phyloP scores from a whole-genome alignment of 1,140 invertebrate species.

The Amyelois transitella region DNA sequence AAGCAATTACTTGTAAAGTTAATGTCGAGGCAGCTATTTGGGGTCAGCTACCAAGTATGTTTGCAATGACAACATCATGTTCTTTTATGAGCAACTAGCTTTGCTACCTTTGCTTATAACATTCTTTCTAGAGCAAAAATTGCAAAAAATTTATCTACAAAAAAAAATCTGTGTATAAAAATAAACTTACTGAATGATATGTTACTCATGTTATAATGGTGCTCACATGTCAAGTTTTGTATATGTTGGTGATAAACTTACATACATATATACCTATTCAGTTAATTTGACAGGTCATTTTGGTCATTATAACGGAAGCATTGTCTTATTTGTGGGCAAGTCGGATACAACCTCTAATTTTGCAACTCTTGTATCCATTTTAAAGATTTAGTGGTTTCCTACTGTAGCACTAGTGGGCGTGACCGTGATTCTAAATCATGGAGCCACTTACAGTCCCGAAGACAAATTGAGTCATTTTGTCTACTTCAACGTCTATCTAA shows the following conservation, averaged over 20 bases:
- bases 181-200: too few species aligned
- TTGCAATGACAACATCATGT: background rate
- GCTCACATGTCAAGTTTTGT: too few species aligned
- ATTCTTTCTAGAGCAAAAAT: too few species aligned
- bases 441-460: conserved; percentile 33
- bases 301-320: conserved; percentile 14
- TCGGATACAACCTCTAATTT: conserved; percentile 24
- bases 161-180: too few species aligned
- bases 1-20: background rate
- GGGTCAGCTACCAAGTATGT: background rate
- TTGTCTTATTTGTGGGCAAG: conserved; percentile 9
- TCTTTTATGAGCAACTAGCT: background rate
- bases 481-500: conserved; percentile 23
- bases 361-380: conserved; percentile 27
- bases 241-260: too few species aligned
- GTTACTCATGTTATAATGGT: too few species aligned
- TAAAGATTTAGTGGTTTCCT: conserved; percentile 40
- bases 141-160: too few species aligned
- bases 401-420: conserved; percentile 31
- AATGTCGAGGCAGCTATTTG: background rate
- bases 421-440: conserved; percentile 40
- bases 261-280: conserved; percentile 14
- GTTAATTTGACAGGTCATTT: conserved; percentile 13
- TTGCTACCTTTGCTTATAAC: too few species aligned
- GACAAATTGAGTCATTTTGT: conserved; percentile 47